These are phyloP conservation scores for Adelosebastes latens DNA, from an alignment of 2,797 vertebrate genomes.

Conservation along the genomic window DNA sequence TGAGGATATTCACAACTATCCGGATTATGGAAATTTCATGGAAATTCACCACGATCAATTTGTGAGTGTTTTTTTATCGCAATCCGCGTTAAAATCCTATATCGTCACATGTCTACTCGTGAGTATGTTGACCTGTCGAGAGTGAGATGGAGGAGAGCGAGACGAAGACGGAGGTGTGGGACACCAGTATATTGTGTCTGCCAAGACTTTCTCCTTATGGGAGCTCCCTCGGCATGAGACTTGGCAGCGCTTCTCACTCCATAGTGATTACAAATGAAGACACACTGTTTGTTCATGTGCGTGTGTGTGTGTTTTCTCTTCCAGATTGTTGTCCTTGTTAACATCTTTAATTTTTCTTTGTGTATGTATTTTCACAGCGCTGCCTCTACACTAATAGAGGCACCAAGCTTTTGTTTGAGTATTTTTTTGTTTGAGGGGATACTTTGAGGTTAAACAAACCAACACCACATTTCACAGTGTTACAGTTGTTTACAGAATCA, in stretches of 20 bases:
- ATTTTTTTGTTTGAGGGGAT: background rate
- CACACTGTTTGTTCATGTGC: constrained; percentile 57
- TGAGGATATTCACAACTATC: too few species aligned
- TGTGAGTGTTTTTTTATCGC: background rate
- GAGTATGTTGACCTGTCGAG: background rate
- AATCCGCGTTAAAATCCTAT: background rate
- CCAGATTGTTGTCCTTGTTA: constrained; percentile 34
- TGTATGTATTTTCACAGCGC: background rate
- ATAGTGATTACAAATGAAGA: constrained; percentile 73
- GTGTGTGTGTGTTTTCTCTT: constrained; percentile 11
- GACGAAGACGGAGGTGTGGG: constrained; percentile 59
- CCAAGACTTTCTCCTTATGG: constrained; percentile 71
- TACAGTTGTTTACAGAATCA: background rate
- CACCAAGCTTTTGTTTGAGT: background rate
- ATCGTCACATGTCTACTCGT: background rate
- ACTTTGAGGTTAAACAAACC: background rate
- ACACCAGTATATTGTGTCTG: constrained; percentile 56
- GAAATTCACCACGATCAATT: too few species aligned
- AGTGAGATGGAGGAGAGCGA: constrained; percentile 4
- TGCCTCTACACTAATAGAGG: background rate
- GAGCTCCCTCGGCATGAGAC: constrained; percentile 50
- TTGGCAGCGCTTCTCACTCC: constrained; percentile 62
- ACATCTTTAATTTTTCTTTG: constrained; percentile 33
- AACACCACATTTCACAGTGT: background rate
- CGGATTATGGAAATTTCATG: too few species aligned